Evolutionary conservation across 2,113 vertebrate species (phyloP).

Genomic region (Antennarius striatus): DNA sequence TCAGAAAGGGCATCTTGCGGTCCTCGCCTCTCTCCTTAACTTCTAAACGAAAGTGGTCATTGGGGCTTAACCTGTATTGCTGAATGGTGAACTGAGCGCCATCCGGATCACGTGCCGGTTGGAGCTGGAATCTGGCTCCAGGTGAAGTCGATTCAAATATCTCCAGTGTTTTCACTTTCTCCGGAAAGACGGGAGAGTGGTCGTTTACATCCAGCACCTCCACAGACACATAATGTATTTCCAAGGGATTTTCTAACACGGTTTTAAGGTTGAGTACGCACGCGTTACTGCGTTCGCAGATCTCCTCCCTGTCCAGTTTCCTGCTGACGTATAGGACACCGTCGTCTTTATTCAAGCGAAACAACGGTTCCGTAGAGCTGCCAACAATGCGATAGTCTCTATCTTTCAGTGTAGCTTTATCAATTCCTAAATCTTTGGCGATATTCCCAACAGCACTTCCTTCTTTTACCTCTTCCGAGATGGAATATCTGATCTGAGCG

Average conservation of each 20-base stretch:
- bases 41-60: slow-evolving; percentile 65
- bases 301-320: slow-evolving; percentile 67
- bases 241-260: slow-evolving; percentile 73
- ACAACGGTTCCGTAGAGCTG: slow-evolving; percentile 52
- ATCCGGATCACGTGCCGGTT: slow-evolving; percentile 64
- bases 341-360: slow-evolving; percentile 59
- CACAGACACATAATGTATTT: slow-evolving; percentile 70
- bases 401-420: slow-evolving; percentile 38
- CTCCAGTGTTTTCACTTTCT: slow-evolving; percentile 57
- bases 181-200: slow-evolving; percentile 60
- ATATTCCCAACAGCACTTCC: slow-evolving; percentile 67
- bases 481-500: slow-evolving; percentile 67
- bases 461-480: slow-evolving; percentile 65
- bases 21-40: slow-evolving; percentile 45
- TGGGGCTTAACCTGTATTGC: slow-evolving; percentile 60
- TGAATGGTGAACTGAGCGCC: slow-evolving; percentile 63
- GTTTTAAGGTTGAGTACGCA: slow-evolving; percentile 71
- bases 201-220: slow-evolving; percentile 76
- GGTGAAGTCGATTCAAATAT: slow-evolving; percentile 56
- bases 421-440: slow-evolving; percentile 69
- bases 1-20: slow-evolving; percentile 58
- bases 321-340: slow-evolving; percentile 60
- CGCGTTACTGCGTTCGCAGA: slow-evolving; percentile 52
- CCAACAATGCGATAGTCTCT: slow-evolving; percentile 67
- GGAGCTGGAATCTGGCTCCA: slow-evolving; percentile 68